Evolutionary conservation across 2,797 vertebrate species (phyloP).

Genomic region (Hemitrygon akajei): DNA sequence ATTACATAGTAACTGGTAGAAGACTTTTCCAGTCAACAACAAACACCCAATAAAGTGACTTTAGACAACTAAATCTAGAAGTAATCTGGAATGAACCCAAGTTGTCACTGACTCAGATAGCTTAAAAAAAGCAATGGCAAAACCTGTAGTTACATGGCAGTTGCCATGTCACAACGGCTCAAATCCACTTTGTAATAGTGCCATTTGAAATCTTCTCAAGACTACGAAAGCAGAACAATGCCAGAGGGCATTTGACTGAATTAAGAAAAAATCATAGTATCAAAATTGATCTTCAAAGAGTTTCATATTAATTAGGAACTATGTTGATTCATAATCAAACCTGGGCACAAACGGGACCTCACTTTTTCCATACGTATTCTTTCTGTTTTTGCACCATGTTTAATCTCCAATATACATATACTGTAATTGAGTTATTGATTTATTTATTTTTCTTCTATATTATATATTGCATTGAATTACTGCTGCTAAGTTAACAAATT

Average conservation of each 20-base stretch:
- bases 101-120: background rate
- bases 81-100: background rate
- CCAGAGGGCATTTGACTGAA: conserved; percentile 6
- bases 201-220: background rate
- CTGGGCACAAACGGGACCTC: no score
- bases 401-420: no score
- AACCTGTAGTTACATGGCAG: background rate
- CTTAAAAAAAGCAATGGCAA: background rate
- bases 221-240: background rate
- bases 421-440: no score
- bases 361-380: no score
- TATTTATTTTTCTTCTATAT: no score
- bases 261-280: conserved; percentile 1
- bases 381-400: no score
- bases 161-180: background rate
- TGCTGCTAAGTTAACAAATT: no score
- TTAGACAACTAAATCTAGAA: background rate
- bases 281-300: conserved; percentile 14
- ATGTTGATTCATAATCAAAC: no score
- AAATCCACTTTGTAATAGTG: background rate
- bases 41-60: background rate
- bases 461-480: no score
- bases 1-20: background rate
- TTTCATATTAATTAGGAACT: no score
- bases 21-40: background rate